Conservation (phyloP, 2,797 vertebrate genomes). For the Phrynocephalus forsythii region DNA sequence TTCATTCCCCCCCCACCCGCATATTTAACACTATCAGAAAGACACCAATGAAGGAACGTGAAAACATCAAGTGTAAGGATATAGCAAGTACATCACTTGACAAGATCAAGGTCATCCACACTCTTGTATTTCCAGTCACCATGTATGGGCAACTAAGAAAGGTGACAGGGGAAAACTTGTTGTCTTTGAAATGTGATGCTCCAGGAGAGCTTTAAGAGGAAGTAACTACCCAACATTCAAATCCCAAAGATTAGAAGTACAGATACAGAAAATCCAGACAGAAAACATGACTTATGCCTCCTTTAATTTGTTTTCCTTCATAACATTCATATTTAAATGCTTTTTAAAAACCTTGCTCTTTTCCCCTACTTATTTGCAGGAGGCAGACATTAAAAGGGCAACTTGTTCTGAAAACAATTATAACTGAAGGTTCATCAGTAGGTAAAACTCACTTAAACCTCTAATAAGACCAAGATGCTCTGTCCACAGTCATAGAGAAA, state of each 20-base stretch:
- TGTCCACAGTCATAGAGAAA: constrained; percentile 22
- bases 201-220: background rate
- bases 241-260: background rate
- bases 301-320: constrained; percentile 1
- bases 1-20: too few relatives aligned
- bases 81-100: too few relatives aligned
- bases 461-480: constrained; percentile 30
- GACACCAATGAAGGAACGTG: too few relatives aligned
- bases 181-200: too few relatives aligned
- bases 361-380: background rate
- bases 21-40: too few relatives aligned
- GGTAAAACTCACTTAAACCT: constrained; percentile 52
- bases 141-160: too few relatives aligned
- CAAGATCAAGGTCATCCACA: too few relatives aligned
- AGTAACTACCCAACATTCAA: background rate
- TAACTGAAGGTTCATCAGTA: constrained; percentile 24
- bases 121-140: too few relatives aligned
- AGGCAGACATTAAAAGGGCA: constrained; percentile 23
- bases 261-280: background rate
- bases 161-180: too few relatives aligned
- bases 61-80: too few relatives aligned
- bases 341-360: background rate
- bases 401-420: constrained; percentile 36
- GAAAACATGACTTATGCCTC: background rate
- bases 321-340: background rate